These are phyloP conservation scores for Hemitrygon akajei DNA, from an alignment of 2,797 vertebrate species.

Conservation along the genomic window DNA sequence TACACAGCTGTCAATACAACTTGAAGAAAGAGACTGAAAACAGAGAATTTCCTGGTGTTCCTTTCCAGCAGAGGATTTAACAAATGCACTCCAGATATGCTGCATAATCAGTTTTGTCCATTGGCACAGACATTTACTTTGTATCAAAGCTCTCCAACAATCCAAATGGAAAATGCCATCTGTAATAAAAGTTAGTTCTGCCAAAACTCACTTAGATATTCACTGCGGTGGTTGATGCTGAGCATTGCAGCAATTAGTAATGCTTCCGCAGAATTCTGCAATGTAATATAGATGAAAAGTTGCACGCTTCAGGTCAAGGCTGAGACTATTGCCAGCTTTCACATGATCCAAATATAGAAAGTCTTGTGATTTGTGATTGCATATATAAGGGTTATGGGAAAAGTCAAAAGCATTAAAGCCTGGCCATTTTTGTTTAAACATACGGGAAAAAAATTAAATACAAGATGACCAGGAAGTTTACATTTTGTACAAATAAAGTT, in stretches of 20 bases:
- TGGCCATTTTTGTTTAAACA: constrained; percentile 43
- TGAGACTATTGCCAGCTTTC: constrained; percentile 47
- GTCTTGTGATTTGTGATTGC: constrained; percentile 43
- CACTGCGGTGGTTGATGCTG: constrained; percentile 46
- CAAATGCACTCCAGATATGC: constrained; percentile 46
- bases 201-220: constrained; percentile 46
- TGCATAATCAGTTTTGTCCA: constrained; percentile 44
- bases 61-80: constrained; percentile 49
- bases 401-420: not conserved
- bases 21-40: constrained; percentile 13
- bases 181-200: constrained; percentile 56
- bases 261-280: constrained; percentile 56
- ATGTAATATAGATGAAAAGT: constrained; percentile 52
- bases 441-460: not conserved
- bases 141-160: constrained; percentile 57
- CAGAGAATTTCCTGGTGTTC: constrained; percentile 40
- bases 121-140: constrained; percentile 49
- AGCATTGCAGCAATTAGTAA: constrained; percentile 46
- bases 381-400: constrained; percentile 28
- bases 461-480: constrained; percentile 28
- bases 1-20: constrained; percentile 33
- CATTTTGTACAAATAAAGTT: not conserved
- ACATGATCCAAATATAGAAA: constrained; percentile 43
- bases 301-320: constrained; percentile 51
- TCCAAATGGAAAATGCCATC: constrained; percentile 55